phyloP scores from a whole-genome alignment of 1,140 invertebrate species.

The Chironomus tepperi region DNA sequence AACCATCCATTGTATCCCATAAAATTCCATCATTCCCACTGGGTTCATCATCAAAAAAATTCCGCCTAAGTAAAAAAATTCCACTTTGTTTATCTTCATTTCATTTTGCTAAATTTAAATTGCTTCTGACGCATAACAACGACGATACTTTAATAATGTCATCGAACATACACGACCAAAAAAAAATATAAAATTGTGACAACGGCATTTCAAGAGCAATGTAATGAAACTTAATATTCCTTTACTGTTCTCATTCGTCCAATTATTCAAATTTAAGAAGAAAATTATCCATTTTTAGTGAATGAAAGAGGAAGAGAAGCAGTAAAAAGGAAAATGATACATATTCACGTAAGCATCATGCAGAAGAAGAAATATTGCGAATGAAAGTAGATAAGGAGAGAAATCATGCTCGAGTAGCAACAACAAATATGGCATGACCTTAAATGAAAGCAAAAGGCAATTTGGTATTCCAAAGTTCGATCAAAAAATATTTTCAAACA shows the following conservation, averaged over 20 bases:
- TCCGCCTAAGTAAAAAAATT: too few relatives aligned
- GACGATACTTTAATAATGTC: background rate
- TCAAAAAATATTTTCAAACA: background rate
- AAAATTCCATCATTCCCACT: too few relatives aligned
- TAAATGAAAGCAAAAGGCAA: conserved; percentile 8
- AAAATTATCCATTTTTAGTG: background rate
- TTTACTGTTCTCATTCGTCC: background rate
- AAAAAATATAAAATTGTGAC: too few relatives aligned
- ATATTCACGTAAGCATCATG: too few relatives aligned
- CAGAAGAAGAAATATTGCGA: background rate
- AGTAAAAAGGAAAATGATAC: too few relatives aligned
- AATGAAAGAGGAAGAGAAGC: background rate
- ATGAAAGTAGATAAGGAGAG: background rate
- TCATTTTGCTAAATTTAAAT: background rate
- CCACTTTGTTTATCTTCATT: too few relatives aligned
- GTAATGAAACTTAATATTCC: conserved; percentile 5
- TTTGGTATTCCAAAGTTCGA: background rate
- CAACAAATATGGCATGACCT: conserved; percentile 9
- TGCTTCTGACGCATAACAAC: background rate
- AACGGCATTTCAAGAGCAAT: background rate
- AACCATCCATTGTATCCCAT: too few relatives aligned
- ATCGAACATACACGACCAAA: background rate
- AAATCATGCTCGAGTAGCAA: background rate
- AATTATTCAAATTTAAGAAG: background rate
- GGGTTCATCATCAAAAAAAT: too few relatives aligned